phyloP scores from a whole-genome alignment of 2,113 vertebrate genomes.

The Ciconia maguari region DNA sequence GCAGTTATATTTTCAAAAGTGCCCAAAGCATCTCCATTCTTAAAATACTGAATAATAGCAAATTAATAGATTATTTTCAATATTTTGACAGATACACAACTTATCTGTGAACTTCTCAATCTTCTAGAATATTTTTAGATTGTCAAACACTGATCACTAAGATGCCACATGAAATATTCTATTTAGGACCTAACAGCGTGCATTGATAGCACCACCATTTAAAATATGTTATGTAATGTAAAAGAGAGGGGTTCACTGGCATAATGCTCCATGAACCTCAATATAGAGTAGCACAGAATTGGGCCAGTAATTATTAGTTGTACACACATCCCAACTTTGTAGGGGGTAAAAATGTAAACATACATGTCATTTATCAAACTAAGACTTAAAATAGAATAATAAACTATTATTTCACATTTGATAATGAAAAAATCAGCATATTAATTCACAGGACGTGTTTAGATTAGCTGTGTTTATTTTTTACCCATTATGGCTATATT shows the following conservation, averaged over 20 bases:
- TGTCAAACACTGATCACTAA: background rate
- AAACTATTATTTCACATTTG: background rate
- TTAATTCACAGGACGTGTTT: background rate
- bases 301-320: background rate
- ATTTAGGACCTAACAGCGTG: background rate
- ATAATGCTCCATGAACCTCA: background rate
- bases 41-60: background rate
- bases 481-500: background rate
- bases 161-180: background rate
- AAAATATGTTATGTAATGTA: background rate
- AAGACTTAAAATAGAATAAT: background rate
- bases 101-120: background rate
- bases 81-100: background rate
- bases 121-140: background rate
- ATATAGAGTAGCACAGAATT: background rate
- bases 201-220: background rate
- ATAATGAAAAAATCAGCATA: background rate
- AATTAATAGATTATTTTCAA: background rate
- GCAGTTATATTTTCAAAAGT: background rate
- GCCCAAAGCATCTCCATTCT: background rate
- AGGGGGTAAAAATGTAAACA: background rate
- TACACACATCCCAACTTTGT: background rate
- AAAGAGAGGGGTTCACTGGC: background rate
- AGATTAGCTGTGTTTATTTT: background rate
- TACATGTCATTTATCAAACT: background rate